phyloP scores from a whole-genome alignment of 2,797 vertebrate species.

The Hybognathus amarus region DNA sequence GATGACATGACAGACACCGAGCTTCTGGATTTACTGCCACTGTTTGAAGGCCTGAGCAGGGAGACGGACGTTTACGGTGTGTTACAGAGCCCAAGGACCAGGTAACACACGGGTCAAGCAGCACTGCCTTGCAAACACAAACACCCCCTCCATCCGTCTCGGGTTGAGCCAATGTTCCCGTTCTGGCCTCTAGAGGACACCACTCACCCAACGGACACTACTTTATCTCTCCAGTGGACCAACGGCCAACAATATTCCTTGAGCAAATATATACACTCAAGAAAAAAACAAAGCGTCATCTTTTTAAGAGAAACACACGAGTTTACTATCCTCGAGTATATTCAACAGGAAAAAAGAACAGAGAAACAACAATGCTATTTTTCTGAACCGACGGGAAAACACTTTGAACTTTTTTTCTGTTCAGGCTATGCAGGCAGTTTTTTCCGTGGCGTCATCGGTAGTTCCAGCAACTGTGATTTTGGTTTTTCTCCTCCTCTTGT shows the following conservation, averaged over 20 bases:
- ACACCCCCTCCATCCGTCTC: background rate
- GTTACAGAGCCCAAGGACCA: constrained; percentile 89
- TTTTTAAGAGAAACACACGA: constrained; percentile 72
- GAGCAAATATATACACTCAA: constrained; percentile 68
- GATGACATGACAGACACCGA: constrained; percentile 97
- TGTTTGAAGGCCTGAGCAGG: constrained; percentile 91
- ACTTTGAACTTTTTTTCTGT: constrained; percentile 56
- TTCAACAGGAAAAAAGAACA: constrained; percentile 68
- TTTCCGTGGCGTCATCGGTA: constrained; percentile 72
- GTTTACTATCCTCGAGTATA: constrained; percentile 77
- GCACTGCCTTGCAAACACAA: constrained; percentile 43
- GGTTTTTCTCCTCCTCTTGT: constrained; percentile 75
- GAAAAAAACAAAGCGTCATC: constrained; percentile 64
- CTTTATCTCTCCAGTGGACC: constrained; percentile 18
- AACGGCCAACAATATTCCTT: constrained; percentile 42
- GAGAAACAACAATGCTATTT: constrained; percentile 27
- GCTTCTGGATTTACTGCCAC: constrained; percentile 85
- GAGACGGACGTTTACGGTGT: constrained; percentile 93
- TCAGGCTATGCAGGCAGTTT: constrained; percentile 81
- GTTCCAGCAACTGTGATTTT: constrained; percentile 86
- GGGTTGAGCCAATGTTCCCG: constrained; percentile 44
- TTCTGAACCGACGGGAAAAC: constrained; percentile 25
- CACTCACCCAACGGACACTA: constrained; percentile 16
- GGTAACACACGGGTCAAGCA: constrained; percentile 72
- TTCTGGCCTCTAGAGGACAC: constrained; percentile 39